Evolutionary conservation across 2,113 vertebrate species (phyloP), one percentile per base, ranked within the genome.

Genomic region (Genyomyrus donnyi): DNA sequence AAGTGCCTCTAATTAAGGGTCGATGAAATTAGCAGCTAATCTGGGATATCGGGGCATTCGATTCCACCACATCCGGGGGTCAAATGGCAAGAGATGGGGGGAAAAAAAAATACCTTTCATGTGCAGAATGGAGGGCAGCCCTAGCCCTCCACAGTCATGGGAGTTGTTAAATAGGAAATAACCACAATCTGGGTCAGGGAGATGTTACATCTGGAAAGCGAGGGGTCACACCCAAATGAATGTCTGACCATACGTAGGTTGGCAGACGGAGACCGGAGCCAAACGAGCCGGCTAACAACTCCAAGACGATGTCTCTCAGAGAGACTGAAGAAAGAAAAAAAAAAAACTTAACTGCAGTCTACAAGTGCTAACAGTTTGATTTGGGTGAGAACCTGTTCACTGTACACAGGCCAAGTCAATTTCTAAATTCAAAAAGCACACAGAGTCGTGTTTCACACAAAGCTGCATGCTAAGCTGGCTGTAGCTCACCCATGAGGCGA

Each of bases 11-110:
- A 90, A 77, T 90, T 90, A 88, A 74, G 48, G 17, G 31, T 77
- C 21, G 66, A 88, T 77, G 66, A 88, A 90, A 77, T 88, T 87
- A 88, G 85, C 77, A 86, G 85, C 85, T 90, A 90, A 90, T 90
- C 85, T 90, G 85, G 49, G 66, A 48, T 74, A 85, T 86, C 24
- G 0, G 19, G 53, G 77, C 11, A 48, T 70, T 21, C 31, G 84
- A 77, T 88, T 87, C 39, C 27, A 45, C 85, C 11, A 13, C 10
- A 39, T 56, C 31, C 8, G 42, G 3, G 45, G 90, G 90, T 89
- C 88, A 35, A 50, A 74, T 66, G 48, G 88, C 90, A 24, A 85
- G 31, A 77, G 56, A 24, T 0, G 7, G 24, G 21, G 19, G 45
- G 6, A 3, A 3, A 35, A 15, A 15, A 62, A 83, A 90, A 91